Percentiles rank a stretch among this genome's conserved stretches.
Conservation (phyloP, 2,888 invertebrate species). For the Zele albiditarsus region DNA sequence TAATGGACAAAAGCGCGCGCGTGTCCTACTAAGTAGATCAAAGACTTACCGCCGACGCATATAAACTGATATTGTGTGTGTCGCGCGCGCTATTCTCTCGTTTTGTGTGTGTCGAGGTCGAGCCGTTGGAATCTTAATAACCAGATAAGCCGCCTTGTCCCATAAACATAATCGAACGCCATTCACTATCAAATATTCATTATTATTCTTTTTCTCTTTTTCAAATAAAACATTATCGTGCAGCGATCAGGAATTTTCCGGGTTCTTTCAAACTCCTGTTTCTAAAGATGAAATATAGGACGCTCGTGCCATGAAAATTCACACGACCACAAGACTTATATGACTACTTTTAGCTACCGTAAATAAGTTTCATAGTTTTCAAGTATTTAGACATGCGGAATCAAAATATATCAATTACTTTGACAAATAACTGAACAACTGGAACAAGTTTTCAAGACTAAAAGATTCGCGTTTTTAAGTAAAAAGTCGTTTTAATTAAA, state of each 20-base stretch:
- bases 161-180: not conserved
- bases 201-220: not conserved
- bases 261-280: not conserved
- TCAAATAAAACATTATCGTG: not conserved
- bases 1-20: constrained; percentile 13
- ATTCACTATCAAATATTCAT: constrained; percentile 4
- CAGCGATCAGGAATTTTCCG: not conserved
- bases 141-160: constrained; percentile 9
- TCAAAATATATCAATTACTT: too few species aligned
- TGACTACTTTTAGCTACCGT: too few species aligned
- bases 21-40: constrained; percentile 23
- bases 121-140: constrained; percentile 14
- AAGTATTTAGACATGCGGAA: too few species aligned
- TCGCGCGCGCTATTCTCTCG: constrained; percentile 6
- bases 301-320: too few species aligned
- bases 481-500: too few species aligned
- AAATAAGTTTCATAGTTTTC: too few species aligned
- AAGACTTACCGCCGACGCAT: constrained; percentile 29
- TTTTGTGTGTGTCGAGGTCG: constrained; percentile 19
- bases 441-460: too few species aligned
- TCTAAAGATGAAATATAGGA: too few species aligned
- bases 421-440: too few species aligned
- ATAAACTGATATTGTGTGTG: constrained; percentile 10
- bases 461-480: too few species aligned
- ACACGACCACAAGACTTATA: too few species aligned